Evolutionary conservation across 2,888 invertebrate genomes (phyloP).

Genomic region (Hirtodrosophila duncani): DNA sequence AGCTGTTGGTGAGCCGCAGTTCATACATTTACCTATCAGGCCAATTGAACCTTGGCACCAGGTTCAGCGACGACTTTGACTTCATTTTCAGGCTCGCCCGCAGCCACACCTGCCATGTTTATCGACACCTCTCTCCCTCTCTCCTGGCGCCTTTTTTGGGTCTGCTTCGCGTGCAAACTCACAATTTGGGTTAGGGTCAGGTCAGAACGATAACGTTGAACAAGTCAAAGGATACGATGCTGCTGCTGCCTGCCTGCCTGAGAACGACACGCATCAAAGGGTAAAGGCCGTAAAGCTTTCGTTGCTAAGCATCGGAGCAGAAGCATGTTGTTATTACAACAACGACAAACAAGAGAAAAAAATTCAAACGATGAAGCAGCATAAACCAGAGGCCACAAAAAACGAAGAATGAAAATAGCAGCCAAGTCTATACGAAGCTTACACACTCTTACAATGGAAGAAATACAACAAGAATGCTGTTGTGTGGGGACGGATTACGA

Average conservation of each 20-base stretch:
- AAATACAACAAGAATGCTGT: no score
- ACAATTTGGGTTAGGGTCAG: slow-evolving; percentile 77
- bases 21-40: background rate
- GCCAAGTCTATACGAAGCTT: no score
- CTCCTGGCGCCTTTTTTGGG: background rate
- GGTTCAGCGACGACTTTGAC: slow-evolving; percentile 56
- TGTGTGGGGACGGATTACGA: no score
- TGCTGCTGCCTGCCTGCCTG: no score
- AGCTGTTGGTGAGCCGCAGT: background rate
- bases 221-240: slow-evolving; percentile 56
- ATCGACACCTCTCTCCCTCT: background rate
- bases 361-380: slow-evolving; percentile 5
- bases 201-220: slow-evolving; percentile 69
- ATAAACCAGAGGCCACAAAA: slow-evolving; percentile 19
- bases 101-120: slow-evolving; percentile 29
- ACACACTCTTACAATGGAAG: no score
- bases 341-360: slow-evolving; percentile 3
- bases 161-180: slow-evolving; percentile 71
- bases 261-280: slow-evolving; percentile 48
- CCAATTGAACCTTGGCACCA: slow-evolving; percentile 53
- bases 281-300: slow-evolving; percentile 54
- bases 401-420: slow-evolving; percentile 6
- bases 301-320: slow-evolving; percentile 32
- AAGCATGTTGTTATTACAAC: slow-evolving; percentile 31
- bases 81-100: slow-evolving; percentile 30